Base-by-base conservation (phyloP, 2,797 vertebrate genomes). In the Paguma larvata region DNA sequence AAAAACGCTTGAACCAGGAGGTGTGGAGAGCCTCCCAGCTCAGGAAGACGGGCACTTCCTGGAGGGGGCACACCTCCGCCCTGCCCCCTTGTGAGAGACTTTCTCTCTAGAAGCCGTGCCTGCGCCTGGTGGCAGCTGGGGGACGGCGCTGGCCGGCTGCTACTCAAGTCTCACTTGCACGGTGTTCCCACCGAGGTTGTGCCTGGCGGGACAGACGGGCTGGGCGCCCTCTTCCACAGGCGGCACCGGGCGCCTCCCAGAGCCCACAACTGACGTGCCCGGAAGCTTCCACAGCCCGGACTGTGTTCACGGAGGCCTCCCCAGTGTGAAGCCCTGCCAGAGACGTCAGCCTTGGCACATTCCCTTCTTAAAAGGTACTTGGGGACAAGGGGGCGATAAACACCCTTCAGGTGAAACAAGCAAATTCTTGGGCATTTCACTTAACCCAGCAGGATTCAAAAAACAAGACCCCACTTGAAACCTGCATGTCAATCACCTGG, bases 141-240 rank as follows among this genome's bases (percentile, higher is more conserved):
- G 18, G 11, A 84, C 10, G n/a, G 34, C 7, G 27, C 21, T 2
- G 6, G 0, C 3, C 3, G 68, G 18, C 32, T 48, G 11, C 41
- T 30, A n/a, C 9, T 68, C 51, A 6, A n/a, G n/a, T 38, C 41
- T 23, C 6, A 27, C 6, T 2, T 46, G 25, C 2, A 0, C 34
- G 27, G 13, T 46, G 38, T 30, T 30, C 25, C 6, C 21, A 41
- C 5, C 16, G 80, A 79, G 72, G 41, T 21, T 18, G 21, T 14
- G 7, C 32, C 34, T 5, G 21, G 9, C 1, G 15, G 38, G 41
- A 30, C 23, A 73, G 72, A 30, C 7, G 3, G 25, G 72, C 72
- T 8, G 1, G 41, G 44, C 44, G 16, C 44, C 10, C 41, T 46
- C 8, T 16, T 46, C 41, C 72, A 30, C 8, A 1, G 72, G 44